A percentile compares a stretch with the other conserved stretches of the same genome.
Evolutionary conservation across 2,888 invertebrate species (phyloP).

Genomic region (Cephus pulcher): DNA sequence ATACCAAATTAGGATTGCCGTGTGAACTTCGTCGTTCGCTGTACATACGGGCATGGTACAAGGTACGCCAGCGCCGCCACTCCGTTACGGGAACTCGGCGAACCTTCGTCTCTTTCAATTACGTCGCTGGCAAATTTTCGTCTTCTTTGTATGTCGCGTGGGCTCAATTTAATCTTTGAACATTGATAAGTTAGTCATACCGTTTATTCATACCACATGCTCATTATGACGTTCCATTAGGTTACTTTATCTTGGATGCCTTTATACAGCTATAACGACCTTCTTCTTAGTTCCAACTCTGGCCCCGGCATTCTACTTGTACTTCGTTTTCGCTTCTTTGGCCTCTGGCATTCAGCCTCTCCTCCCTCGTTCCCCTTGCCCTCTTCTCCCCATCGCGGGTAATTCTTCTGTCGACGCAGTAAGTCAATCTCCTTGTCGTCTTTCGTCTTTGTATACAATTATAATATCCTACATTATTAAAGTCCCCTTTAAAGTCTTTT

Average conservation of each 20-base stretch:
- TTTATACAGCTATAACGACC: background rate
- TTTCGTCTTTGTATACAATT: constrained; percentile 30
- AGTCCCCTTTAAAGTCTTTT: constrained; percentile 41
- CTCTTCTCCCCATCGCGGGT: background rate
- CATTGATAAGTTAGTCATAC: background rate
- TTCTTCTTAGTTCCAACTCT: background rate
- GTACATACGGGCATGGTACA: background rate
- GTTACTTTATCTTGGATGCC: background rate
- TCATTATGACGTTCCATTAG: constrained; percentile 1
- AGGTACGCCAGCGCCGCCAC: background rate
- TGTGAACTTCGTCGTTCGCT: no score
- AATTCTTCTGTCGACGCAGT: background rate
- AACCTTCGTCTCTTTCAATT: background rate
- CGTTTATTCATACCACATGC: background rate
- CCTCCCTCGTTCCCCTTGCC: constrained; percentile 6
- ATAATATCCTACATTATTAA: constrained; percentile 44
- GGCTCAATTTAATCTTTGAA: constrained; percentile 12
- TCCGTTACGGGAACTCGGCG: background rate
- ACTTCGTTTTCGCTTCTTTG: background rate
- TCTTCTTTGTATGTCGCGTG: background rate
- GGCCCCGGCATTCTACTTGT: background rate
- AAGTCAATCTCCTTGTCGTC: background rate
- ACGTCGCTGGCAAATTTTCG: background rate
- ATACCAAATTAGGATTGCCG: no score
- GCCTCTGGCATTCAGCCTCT: background rate